Evolutionary conservation across 2,113 vertebrate species (phyloP), one percentile per base, ranked within the genome.

Genomic region (Lycaon pictus): DNA sequence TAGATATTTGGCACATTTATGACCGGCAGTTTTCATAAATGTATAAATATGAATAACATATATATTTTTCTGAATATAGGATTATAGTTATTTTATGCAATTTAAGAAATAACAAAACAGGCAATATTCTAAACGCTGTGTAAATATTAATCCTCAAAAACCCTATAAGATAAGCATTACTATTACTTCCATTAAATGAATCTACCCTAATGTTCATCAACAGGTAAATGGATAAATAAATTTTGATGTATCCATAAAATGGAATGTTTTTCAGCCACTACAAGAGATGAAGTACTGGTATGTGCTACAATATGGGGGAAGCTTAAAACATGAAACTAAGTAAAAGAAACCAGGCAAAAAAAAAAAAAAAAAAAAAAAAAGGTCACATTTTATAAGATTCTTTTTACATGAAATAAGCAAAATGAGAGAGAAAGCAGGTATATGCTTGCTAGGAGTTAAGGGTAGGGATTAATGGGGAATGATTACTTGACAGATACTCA

Each of bases 1-100:
- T 53, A 65, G n/a, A 9, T 83, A 25, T 82, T 72, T 87, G 22
- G 43, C 55, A 23, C 22, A 86, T 10, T 82, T 95, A 71, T 86
- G 29, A 69, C n/a, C 0, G 71, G 12, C 65, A 23, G 7, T 72
- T 95, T 77, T 5, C 17, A 79, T 37, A 79, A 29, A n/a, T 9
- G 23, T 58, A 56, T 86, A 90, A 88, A 43, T 87, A 58, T 74
- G 19, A 88, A 74, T 92, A 69, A 48, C 1, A 43, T 63, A 81
- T 56, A 51, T 25, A 32, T 0, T 53, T 8, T 88, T 82, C 22
- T 4, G 80, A 67, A 69, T 37, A 37, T 74, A 58, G 32, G 51
- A 67, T 86, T 72, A 80, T 71, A n/a, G 71, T 88, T 6, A 67
- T 88, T 96, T 96, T 92, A 88, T 53, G 12, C 23, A 88, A 80